Evolutionary conservation across 1,140 invertebrate genomes (phyloP).

Genomic region (Paraescarpia echinospica): DNA sequence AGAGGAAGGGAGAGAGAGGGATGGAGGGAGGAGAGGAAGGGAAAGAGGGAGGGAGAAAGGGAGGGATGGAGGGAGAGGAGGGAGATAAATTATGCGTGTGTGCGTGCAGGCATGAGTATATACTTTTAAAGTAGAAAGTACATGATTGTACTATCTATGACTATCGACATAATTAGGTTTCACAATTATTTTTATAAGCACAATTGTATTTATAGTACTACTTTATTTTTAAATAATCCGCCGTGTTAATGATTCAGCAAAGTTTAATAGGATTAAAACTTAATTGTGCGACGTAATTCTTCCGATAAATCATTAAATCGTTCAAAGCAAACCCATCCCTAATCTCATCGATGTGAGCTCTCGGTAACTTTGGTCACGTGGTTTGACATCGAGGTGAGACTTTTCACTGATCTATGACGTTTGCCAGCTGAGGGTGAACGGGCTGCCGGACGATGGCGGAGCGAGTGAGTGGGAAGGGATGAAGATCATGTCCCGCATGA

Average conservation of each 20-base stretch:
- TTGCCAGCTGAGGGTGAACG: neutral
- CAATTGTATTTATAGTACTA: neutral
- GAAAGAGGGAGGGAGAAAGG: too few relatives aligned
- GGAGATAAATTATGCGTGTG: too few relatives aligned
- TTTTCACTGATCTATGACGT: neutral
- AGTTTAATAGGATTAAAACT: neutral
- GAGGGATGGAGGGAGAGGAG: too few relatives aligned
- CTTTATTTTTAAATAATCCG: neutral
- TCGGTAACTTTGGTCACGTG: neutral
- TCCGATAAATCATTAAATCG: neutral
- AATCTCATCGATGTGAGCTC: neutral
- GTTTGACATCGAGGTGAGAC: neutral
- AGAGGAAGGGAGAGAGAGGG: too few relatives aligned
- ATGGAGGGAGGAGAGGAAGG: too few relatives aligned
- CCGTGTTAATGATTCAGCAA: neutral
- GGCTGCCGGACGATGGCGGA: neutral
- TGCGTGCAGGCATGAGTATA: too few relatives aligned
- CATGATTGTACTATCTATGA: too few relatives aligned
- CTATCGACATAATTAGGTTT: neutral
- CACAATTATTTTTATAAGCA: neutral
- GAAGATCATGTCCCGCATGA: neutral
- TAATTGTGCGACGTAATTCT: neutral
- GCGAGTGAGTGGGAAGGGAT: neutral
- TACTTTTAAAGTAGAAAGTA: too few relatives aligned
- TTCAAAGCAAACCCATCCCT: neutral